phyloP scores from a whole-genome alignment of 2,113 vertebrate species.

The Vireo altiloquus region DNA sequence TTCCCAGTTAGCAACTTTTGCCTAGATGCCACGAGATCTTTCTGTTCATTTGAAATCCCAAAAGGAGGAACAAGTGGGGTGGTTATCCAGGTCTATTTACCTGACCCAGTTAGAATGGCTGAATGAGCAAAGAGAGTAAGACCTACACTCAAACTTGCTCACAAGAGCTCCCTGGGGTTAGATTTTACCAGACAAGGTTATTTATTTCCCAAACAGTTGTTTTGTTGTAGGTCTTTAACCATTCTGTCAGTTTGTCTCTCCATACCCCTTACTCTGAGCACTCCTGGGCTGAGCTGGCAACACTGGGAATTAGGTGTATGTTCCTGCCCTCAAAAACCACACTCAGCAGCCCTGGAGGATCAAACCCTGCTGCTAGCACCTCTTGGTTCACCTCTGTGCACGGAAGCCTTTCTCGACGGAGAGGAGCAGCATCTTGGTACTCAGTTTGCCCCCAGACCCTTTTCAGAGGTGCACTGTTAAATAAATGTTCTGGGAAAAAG shows the following conservation, averaged over 20 bases:
- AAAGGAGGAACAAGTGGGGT: not conserved
- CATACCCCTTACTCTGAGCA: rapidly evolving
- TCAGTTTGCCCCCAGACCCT: not conserved
- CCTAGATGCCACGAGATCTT: not conserved
- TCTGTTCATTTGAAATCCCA: not conserved
- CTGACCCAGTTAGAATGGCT: not conserved
- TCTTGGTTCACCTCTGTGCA: not conserved
- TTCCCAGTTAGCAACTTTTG: not conserved
- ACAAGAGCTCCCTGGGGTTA: not conserved
- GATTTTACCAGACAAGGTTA: not conserved
- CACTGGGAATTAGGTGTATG: not conserved
- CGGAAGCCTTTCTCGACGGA: not conserved
- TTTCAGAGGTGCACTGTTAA: not conserved
- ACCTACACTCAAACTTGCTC: not conserved
- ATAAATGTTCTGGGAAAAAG: not conserved
- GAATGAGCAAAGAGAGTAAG: not conserved
- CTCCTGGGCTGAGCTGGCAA: not conserved
- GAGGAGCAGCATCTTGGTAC: not conserved
- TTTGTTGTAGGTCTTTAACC: not conserved
- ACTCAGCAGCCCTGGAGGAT: not conserved
- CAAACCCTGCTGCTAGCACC: not conserved
- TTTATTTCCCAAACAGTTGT: not conserved
- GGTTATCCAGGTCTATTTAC: not conserved
- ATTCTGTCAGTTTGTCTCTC: not conserved
- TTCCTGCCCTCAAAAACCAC: not conserved